phyloP scores from a whole-genome alignment of 2,888 invertebrate genomes.

The Molorchus minor region DNA sequence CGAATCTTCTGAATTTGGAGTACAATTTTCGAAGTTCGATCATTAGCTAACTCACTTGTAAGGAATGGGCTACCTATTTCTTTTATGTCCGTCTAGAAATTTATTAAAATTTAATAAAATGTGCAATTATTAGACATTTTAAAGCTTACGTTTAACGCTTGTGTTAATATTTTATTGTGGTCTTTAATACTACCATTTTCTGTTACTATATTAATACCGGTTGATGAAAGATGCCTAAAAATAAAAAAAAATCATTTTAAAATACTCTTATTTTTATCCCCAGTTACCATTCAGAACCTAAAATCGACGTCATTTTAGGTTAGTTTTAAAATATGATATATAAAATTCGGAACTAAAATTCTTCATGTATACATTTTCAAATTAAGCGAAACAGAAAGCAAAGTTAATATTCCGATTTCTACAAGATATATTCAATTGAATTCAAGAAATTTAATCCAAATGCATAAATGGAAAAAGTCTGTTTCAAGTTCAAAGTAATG shows the following conservation, averaged over 20 bases:
- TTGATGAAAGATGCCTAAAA: slow-evolving; percentile 77
- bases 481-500: too few relatives aligned
- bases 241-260: slow-evolving; percentile 34
- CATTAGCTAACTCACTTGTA: slow-evolving; percentile 73
- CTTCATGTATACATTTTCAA: too few relatives aligned
- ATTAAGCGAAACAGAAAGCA: too few relatives aligned
- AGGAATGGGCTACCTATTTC: slow-evolving; percentile 82
- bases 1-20: slow-evolving; percentile 89
- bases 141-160: slow-evolving; percentile 76
- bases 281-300: slow-evolving; percentile 50
- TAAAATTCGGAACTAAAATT: not conserved
- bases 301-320: slow-evolving; percentile 35
- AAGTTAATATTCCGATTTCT: too few relatives aligned
- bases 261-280: slow-evolving; percentile 16
- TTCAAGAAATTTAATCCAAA: too few relatives aligned
- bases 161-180: slow-evolving; percentile 70
- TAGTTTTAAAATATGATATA: not conserved
- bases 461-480: too few relatives aligned
- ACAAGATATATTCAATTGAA: too few relatives aligned
- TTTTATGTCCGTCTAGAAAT: slow-evolving; percentile 76
- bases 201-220: slow-evolving; percentile 74
- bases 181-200: slow-evolving; percentile 73
- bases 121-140: slow-evolving; percentile 25
- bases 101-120: slow-evolving; percentile 26
- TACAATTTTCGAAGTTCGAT: slow-evolving; percentile 68